Percentiles rank a stretch among this genome's conserved stretches.
Evolutionary conservation across 1,140 invertebrate genomes (phyloP).

Genomic region (Aphelenchoides avenae): DNA sequence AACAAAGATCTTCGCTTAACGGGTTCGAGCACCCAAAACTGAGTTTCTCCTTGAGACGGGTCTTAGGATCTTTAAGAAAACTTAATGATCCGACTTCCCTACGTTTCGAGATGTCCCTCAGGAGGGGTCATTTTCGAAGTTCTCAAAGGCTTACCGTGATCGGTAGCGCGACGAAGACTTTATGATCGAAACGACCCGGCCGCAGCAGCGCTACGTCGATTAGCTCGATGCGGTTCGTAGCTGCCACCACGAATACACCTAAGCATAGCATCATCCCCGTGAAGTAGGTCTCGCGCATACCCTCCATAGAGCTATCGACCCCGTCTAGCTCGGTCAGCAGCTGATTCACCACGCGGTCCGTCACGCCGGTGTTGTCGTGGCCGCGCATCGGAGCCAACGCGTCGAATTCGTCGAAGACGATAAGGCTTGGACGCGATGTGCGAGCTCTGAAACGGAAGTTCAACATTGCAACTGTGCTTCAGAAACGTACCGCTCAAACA

Average conservation of each 20-base stretch:
- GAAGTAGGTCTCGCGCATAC: slow-evolving; percentile 16
- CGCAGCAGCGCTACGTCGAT: slow-evolving; percentile 87
- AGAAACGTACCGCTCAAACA: slow-evolving; percentile 70
- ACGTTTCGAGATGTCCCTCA: not conserved
- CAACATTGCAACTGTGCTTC: no score
- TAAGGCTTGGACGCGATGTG: slow-evolving; percentile 80
- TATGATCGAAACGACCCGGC: slow-evolving; percentile 80
- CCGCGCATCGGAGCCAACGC: slow-evolving; percentile 87
- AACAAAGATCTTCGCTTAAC: not conserved
- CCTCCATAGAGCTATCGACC: slow-evolving; percentile 72
- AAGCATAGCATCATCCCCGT: no score
- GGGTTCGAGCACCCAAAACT: no score
- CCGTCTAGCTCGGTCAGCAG: slow-evolving; percentile 90
- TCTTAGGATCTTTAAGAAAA: no score
- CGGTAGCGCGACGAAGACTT: slow-evolving; percentile 65
- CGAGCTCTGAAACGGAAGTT: no score
- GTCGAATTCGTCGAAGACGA: slow-evolving; percentile 98
- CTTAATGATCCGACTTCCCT: no score
- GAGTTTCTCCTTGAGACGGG: no score
- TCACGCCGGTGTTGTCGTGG: slow-evolving; percentile 93
- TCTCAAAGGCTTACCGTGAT: slow-evolving; percentile 67
- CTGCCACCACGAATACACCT: slow-evolving; percentile 83
- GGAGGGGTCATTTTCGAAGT: no score
- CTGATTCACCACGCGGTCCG: slow-evolving; percentile 95
- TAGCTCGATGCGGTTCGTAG: slow-evolving; percentile 86